Base-by-base conservation (phyloP, 2,888 invertebrate genomes). In the Sminthurides aquaticus region DNA sequence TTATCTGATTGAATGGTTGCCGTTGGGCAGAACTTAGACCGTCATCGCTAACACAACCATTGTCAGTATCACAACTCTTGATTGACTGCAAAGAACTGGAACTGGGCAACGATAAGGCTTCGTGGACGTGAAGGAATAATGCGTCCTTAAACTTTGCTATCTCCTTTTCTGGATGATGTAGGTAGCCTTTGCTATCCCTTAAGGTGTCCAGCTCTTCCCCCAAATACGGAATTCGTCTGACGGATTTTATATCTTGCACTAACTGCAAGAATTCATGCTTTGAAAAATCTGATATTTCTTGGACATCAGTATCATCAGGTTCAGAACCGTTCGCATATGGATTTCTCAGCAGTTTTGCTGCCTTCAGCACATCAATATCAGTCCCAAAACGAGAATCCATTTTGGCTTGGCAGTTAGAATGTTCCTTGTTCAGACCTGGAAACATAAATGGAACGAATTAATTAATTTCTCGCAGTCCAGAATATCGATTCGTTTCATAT, bases 141-240 rank as follows among this genome's bases (percentile, higher is more conserved):
- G 5, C 43, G 5, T 34, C 43, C 15, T 34, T 34, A 34, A 34
- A 34, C 43, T 15, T 34, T 15, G 5, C 43, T 5, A 34, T 34
- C 15, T 57, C 57, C 5, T 8, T n/a, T n/a, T 20, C 11, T 29
- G 11, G 20, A n/a, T 22, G 2, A 8, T 58, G 24, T 24, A 24
- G 8, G 8, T 11, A 2, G 22, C 18, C 28, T 5, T 24, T n/a
- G 8, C 24, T 11, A 2, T 58, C 43, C 8, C 8, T 8, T 20
- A 22, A 8, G 54, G n/a, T 52, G 8, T 20, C 24, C 22, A 52
- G 22, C 1, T 52, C 27, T n/a, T 52, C 8, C 49, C 57, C 57
- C 5, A 62, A 49, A 3, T 2, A 18, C 1, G 57, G 62, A 8
- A 62, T 26, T 20, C 62, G 48, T 56, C 48, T 62, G 22, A 56